A percentile compares a stretch with the other conserved stretches of the same genome.
Evolutionary conservation across 2,888 invertebrate species (phyloP).

Genomic region (Sepiola atlantica): DNA sequence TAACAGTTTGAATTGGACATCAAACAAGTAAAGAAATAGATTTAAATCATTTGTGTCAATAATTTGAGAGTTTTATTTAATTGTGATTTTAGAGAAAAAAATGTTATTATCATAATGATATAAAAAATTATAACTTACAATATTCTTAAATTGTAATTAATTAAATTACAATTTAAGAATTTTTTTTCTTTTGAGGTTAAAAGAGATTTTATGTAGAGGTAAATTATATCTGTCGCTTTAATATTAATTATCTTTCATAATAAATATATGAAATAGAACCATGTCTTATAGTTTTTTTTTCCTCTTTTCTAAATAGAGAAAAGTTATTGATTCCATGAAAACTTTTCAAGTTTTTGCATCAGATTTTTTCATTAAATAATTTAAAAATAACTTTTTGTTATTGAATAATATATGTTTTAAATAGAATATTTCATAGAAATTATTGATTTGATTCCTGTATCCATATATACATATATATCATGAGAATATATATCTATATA

Average conservation of each 20-base stretch:
- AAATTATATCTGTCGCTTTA: background rate
- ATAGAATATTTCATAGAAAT: background rate
- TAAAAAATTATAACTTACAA: constrained; percentile 32
- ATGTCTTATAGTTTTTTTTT: background rate
- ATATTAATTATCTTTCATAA: background rate
- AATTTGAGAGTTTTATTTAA: background rate
- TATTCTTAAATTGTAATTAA: constrained; percentile 14
- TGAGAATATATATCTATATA: constrained; percentile 41
- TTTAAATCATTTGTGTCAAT: background rate
- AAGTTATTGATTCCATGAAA: background rate
- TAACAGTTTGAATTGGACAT: background rate
- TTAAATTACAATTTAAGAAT: too few relatives aligned
- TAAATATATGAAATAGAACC: background rate
- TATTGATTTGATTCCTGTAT: background rate
- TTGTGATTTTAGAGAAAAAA: constrained; percentile 1
- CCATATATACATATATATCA: constrained; percentile 39
- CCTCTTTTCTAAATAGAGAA: background rate
- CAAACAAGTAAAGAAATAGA: background rate
- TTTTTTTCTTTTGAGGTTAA: background rate
- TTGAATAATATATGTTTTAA: background rate
- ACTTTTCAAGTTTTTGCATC: background rate
- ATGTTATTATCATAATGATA: background rate
- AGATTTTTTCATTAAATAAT: background rate
- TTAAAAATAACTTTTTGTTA: background rate
- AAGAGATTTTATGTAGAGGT: background rate